Conservation (phyloP, 2,797 vertebrate genomes). For the Myioborus miniatus region DNA sequence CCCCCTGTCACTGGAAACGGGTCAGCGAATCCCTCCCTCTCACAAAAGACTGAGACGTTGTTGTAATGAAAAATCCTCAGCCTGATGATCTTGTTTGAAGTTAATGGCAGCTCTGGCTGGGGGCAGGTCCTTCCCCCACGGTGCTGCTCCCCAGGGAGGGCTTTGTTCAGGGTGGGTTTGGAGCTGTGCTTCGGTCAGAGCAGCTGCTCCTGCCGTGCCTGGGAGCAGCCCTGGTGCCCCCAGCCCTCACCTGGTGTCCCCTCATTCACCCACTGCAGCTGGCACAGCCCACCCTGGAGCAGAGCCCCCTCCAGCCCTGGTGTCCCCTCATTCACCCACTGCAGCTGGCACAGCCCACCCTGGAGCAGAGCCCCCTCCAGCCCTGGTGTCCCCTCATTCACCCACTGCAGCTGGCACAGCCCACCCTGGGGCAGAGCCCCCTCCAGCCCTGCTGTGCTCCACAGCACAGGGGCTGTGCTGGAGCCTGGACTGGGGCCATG, state of each 20-base stretch:
- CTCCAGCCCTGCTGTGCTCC: neutral
- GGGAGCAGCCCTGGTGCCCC: neutral
- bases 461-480: no score
- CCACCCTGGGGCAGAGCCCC: no score
- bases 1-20: neutral
- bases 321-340: no score
- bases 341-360: no score
- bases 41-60: neutral
- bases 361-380: no score
- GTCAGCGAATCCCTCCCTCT: neutral
- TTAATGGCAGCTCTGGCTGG: neutral
- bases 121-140: neutral
- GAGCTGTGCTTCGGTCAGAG: neutral
- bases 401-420: no score
- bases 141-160: neutral
- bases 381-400: no score
- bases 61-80: neutral
- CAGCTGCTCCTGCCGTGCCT: neutral
- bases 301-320: no score
- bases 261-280: accelerated
- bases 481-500: no score
- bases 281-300: neutral
- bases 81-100: neutral
- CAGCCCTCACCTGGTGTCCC: accelerated
- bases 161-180: neutral